A percentile compares a stretch with the other conserved stretches of the same genome.
These are phyloP conservation scores for Chymomyza procnemis DNA, from an alignment of 2,888 invertebrate species.

Conservation along the genomic window DNA sequence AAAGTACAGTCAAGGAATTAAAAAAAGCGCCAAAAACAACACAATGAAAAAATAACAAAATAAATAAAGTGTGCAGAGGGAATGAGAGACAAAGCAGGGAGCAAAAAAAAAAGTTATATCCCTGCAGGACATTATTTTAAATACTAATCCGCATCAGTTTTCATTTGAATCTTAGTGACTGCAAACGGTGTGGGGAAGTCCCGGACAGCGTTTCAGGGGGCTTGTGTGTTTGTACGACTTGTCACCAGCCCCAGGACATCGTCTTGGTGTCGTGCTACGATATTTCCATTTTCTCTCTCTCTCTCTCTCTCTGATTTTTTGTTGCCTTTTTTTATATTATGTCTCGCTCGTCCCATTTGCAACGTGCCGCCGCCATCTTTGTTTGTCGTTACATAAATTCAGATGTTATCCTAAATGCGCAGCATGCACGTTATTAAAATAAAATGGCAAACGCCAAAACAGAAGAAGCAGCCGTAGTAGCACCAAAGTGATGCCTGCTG, in stretches of 20 bases:
- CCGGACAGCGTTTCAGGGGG: background rate
- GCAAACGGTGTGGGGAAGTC: background rate
- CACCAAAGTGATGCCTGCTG: conserved; percentile 14
- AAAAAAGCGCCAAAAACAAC: conserved; percentile 44
- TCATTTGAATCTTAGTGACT: conserved; percentile 65
- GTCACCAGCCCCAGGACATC: conserved; percentile 31
- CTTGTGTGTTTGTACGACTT: conserved; percentile 14
- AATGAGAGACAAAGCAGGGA: conserved; percentile 34
- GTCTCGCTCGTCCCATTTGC: background rate
- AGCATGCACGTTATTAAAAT: conserved; percentile 73
- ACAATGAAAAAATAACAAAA: conserved; percentile 33
- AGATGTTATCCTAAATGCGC: conserved; percentile 74
- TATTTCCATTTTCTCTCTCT: background rate
- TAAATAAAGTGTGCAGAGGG: conserved; percentile 42
- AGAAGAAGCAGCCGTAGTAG: conserved; percentile 15
- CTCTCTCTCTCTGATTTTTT: background rate
- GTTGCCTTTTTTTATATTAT: background rate
- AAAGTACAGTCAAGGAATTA: conserved; percentile 44
- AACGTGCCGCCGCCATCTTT: conserved; percentile 41
- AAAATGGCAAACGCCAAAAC: conserved; percentile 35
- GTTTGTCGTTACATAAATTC: conserved; percentile 72
- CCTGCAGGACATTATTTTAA: conserved; percentile 78
- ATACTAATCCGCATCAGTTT: conserved; percentile 78
- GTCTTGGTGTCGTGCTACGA: conserved; percentile 3
- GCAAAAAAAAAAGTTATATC: conserved; percentile 70